These are phyloP conservation scores for Sorex maritimensis DNA, from an alignment of 2,797 vertebrate genomes.

Conservation along the genomic window DNA sequence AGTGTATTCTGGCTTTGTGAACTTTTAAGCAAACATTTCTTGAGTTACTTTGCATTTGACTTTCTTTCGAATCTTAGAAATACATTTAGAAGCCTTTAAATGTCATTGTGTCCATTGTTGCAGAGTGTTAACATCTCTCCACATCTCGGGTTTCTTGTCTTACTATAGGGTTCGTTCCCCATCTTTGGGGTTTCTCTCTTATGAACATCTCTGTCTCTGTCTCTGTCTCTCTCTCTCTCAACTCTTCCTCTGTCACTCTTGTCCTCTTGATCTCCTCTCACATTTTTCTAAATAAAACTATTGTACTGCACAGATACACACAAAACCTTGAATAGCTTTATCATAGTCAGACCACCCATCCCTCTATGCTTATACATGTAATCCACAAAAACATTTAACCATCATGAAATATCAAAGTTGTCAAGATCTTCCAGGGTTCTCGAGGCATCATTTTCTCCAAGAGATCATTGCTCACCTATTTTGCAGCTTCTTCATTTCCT, in stretches of 20 bases:
- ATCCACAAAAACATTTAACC: not conserved
- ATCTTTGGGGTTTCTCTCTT: too few species aligned
- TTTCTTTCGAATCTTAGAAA: slow-evolving; percentile 47
- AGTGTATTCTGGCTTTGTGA: slow-evolving; percentile 2
- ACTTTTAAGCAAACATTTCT: not conserved
- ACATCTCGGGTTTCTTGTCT: too few species aligned
- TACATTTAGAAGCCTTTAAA: slow-evolving; percentile 10
- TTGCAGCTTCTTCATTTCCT: not conserved
- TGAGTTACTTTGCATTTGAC: not conserved
- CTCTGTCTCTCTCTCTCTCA: too few species aligned
- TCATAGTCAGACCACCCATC: not conserved
- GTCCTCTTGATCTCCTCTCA: too few species aligned
- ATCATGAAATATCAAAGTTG: not conserved
- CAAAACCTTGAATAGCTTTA: not conserved
- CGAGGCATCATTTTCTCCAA: slow-evolving; percentile 4
- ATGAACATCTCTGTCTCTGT: too few species aligned
- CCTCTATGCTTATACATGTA: not conserved
- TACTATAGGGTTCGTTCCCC: too few species aligned
- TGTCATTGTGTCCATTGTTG: slow-evolving; percentile 1
- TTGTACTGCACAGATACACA: too few species aligned
- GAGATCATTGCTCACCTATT: not conserved
- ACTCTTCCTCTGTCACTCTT: too few species aligned
- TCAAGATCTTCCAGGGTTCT: not conserved
- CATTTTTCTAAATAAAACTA: too few species aligned
- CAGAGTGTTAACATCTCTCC: not conserved